Evolutionary conservation across 2,888 invertebrate genomes (phyloP), one percentile per base, ranked within the genome.

Genomic region (Zygaena filipendulae): DNA sequence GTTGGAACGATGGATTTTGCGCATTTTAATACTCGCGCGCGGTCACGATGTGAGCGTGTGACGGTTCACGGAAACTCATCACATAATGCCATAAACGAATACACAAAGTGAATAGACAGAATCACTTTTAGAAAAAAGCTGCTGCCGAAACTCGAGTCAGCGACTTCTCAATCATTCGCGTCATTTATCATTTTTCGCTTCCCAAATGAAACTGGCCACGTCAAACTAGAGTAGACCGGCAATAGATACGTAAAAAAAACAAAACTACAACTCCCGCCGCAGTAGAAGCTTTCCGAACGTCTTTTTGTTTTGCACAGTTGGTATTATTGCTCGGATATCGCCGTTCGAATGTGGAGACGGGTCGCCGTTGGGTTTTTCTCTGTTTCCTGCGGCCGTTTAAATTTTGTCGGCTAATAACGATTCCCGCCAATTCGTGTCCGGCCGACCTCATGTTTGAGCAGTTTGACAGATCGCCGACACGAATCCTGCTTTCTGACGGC

Each of bases 381-480:
- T 36, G 36, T 16, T 35, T 29, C 29, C 27, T 26, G 36, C 23
- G 42, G 39, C 54, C 61, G 52, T 55, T 59, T 57, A 52, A 58
- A 63, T 56, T 60, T 55, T 47, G 56, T 39, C 52, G 57, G 52
- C 47, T 62, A 59, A 59, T 63, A 59, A 50, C 50, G 55, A 50
- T 52, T 50, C 49, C 57, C 59, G 58, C 56, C 59, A 49, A 59
- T 55, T 53, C 53, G 43, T 25, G 36, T 36, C 38, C 42, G 42
- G 30, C 38, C 45, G 47, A 49, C 52, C 62, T 61, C 63, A 57
- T 63, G 69, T 77, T 75, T 69, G 74, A 66, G 66, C 72, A 70
- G 74, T 72, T 74, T 77, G 77, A 77, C 79, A 77, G 74, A 72
- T 71, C 66, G 71, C 60, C 63, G 62, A 69, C 72, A 59, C 68